Conservation (phyloP, 2,797 vertebrate genomes). For the Chrosomus eos region DNA sequence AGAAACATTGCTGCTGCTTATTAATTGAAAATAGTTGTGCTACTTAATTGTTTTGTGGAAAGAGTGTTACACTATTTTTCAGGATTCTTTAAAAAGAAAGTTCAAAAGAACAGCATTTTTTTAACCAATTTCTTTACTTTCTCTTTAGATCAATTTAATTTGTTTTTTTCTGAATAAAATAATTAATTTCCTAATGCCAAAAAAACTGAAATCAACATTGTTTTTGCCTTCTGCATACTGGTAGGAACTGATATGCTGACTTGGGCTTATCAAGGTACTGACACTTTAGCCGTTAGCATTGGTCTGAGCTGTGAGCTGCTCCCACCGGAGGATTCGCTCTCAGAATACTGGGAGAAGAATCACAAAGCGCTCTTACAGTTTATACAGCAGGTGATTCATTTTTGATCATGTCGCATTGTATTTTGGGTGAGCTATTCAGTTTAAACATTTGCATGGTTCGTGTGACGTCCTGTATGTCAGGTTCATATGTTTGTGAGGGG, state of each 20-base stretch:
- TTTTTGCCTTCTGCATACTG: background rate
- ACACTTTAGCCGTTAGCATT: constrained; percentile 95
- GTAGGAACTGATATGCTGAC: constrained; percentile 81
- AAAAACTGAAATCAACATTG: background rate
- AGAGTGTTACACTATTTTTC: background rate
- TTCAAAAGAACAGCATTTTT: too few species aligned
- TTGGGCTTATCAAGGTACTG: constrained; percentile 94
- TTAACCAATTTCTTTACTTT: too few species aligned
- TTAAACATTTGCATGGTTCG: background rate
- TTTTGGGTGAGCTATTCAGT: background rate
- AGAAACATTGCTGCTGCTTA: too few species aligned
- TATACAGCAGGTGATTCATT: constrained; percentile 87
- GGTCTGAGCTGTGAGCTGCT: constrained; percentile 93
- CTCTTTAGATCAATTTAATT: too few species aligned
- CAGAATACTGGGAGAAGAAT: constrained; percentile 90
- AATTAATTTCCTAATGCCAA: too few species aligned
- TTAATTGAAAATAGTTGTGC: background rate
- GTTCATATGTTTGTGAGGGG: constrained; percentile 78
- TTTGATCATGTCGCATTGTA: background rate
- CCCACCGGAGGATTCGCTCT: constrained; percentile 83
- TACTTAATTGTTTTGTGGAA: background rate
- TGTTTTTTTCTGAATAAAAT: too few species aligned
- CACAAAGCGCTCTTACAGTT: constrained; percentile 86
- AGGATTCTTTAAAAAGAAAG: background rate
- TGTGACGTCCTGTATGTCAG: background rate